Base-by-base conservation (phyloP, 2,113 vertebrate species). In the Oreochromis niloticus region DNA sequence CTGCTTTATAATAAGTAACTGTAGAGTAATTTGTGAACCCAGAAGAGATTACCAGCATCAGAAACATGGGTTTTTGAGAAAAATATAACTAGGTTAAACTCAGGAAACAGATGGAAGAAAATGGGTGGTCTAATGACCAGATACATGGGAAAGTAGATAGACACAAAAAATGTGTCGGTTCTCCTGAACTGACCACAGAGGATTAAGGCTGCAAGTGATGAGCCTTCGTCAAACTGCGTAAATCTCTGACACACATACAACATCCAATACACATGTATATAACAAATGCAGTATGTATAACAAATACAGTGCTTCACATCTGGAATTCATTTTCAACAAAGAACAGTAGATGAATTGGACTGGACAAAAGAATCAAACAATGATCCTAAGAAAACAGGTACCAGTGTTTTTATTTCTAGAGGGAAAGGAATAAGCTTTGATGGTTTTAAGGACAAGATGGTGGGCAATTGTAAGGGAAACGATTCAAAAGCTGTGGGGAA, bases 171-270 rank as follows among this genome's bases (percentile, higher is more conserved):
- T 6, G 39, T 82, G 71, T 43, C 30, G n/a, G 52, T 82, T 89
- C 39, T 63, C 34, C 87, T 83, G 59, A 88, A 87, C 5, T 88
- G 82, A 71, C 46, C 48, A 36, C 36, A 11, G 48, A 78, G 82
- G 84, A 91, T 89, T 90, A 84, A 41, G 14, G 80, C 84, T 75
- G 43, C 73, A 81, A 24, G 41, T 41, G 4, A 81, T 86, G 19
- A 85, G 83, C 41, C 34, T 78, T 46, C 32, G 17, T 85, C 56
- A 68, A 22, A 83, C 84, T 83, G 81, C 9, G 3, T 22, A 88
- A 89, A 91, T 92, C 91, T 90, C 79, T 88, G 85, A n/a, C 84
- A 81, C 55, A 48, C 68, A 84, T 34, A 24, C 32, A 32, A 55
- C 41, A 61, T 13, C 8, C 17, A 80, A 14, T 39, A 46, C 24